phyloP scores from a whole-genome alignment of 2,888 invertebrate species.

The Strigamia transsilvanica region DNA sequence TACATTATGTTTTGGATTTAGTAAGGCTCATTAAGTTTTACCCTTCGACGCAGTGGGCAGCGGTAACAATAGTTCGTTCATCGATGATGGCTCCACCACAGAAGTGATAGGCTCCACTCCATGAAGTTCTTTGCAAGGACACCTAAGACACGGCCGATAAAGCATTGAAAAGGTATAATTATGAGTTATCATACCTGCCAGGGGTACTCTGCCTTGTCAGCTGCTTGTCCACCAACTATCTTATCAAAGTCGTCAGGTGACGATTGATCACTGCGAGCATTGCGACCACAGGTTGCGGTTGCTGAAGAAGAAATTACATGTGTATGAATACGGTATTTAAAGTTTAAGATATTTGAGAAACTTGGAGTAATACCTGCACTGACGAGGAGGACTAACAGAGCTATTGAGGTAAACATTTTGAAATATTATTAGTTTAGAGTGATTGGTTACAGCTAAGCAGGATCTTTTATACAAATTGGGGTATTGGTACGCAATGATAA shows the following conservation, averaged over 20 bases:
- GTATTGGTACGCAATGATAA: not conserved
- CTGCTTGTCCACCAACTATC: conserved; percentile 32
- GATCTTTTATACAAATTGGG: not conserved
- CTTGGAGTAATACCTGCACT: not conserved
- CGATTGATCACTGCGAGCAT: not conserved
- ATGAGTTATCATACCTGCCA: conserved; percentile 37
- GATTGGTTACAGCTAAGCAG: not conserved
- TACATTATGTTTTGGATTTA: not conserved
- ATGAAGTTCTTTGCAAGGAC: conserved; percentile 5
- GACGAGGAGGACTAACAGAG: not conserved
- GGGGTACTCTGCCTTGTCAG: conserved; percentile 50
- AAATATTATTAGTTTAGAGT: not conserved
- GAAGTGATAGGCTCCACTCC: conserved; percentile 42
- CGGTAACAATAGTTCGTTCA: conserved; percentile 46
- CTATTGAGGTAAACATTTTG: not conserved
- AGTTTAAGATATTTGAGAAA: not conserved
- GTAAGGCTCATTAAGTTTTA: not conserved
- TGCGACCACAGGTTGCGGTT: not conserved
- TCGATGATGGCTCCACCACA: conserved; percentile 51
- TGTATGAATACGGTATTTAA: not conserved
- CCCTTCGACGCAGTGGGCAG: conserved; percentile 52
- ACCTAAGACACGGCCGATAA: not conserved
- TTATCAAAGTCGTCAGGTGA: not conserved
- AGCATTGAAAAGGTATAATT: not conserved
- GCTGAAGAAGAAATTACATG: not conserved